Percentiles rank a stretch among this genome's conserved stretches.
These are phyloP conservation scores for Scytalopus superciliaris DNA, from an alignment of 2,113 vertebrate species.

Conservation along the genomic window DNA sequence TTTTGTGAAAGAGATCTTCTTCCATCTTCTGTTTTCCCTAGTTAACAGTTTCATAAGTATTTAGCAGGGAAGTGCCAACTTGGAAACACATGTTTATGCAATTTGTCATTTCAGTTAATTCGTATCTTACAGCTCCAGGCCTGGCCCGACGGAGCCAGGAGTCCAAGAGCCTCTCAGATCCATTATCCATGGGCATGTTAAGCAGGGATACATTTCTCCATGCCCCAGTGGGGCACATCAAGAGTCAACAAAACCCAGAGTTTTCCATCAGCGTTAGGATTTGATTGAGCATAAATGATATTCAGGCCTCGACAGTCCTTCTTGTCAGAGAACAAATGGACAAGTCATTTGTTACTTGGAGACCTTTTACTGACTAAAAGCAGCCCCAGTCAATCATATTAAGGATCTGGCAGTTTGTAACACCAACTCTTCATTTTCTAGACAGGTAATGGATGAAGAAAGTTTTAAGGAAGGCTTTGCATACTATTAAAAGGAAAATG, in stretches of 20 bases:
- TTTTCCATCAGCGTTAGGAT: constrained; percentile 40
- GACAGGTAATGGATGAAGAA: constrained; percentile 34
- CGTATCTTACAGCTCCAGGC: background rate
- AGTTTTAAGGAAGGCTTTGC: constrained; percentile 24
- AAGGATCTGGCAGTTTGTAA: constrained; percentile 31
- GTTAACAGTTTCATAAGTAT: background rate
- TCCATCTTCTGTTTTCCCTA: background rate
- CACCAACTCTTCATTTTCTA: constrained; percentile 9
- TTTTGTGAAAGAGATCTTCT: background rate
- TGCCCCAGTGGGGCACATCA: background rate
- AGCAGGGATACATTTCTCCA: background rate
- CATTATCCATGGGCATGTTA: background rate
- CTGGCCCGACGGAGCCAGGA: background rate
- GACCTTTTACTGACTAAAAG: constrained; percentile 43
- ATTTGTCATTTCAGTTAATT: background rate
- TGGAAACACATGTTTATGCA: background rate
- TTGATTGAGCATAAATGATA: constrained; percentile 11
- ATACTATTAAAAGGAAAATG: background rate
- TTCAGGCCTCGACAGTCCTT: background rate
- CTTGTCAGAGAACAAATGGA: constrained; percentile 38
- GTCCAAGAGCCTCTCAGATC: background rate
- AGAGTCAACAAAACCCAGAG: background rate
- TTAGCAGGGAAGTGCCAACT: background rate
- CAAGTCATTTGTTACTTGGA: constrained; percentile 40
- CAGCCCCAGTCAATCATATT: constrained; percentile 47